Evolutionary conservation across 2,797 vertebrate species (phyloP), one percentile per base, ranked within the genome.

Genomic region (Poeciliopsis infans): DNA sequence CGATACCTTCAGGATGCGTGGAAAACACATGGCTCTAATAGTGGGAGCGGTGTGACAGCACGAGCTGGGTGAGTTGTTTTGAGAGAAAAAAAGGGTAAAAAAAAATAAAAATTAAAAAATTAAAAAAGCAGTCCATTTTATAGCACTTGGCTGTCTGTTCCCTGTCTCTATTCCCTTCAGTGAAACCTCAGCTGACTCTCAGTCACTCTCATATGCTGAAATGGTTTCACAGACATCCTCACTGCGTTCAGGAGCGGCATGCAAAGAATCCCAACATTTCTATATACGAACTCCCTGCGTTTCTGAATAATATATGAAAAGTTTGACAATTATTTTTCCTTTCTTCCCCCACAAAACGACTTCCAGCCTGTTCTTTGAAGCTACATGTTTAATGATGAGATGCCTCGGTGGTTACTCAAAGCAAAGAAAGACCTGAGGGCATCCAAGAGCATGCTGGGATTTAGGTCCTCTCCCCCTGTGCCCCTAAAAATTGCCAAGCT

Each of bases 371-470:
- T 81, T 83, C 74, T 83, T 82, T 83, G 61, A 85, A 53, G 59
- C 23, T 64, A 7, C 73, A 15, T 45, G 74, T 74, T 76, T 76
- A 77, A 78, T 83, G 77, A 76, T 73, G 57, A 79, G 64, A 47
- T 28, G 75, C 31, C 55, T 79, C 55, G 66, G 31, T 59, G 69
- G 75, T 74, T 73, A n/a, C 71, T 79, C 77, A 80, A 57, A 83
- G 79, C 46, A 77, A 45, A 69, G 33, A 79, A 43, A 23, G 55
- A 75, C 84, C 85, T 15, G 57, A 85, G 71, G 79, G 75, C 75
- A 46, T 80, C 45, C 36, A 57, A 66, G 11, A 75, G 78, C 74
- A 87, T 85, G 75, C 74, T 84, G 84, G 79, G 78, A 83, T 81
- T 69, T 57, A 72, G 46, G 73, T 76, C 53, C 59, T 66, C 69